Base-by-base conservation (phyloP, 2,113 vertebrate species). In the Cynocephalus volans region DNA sequence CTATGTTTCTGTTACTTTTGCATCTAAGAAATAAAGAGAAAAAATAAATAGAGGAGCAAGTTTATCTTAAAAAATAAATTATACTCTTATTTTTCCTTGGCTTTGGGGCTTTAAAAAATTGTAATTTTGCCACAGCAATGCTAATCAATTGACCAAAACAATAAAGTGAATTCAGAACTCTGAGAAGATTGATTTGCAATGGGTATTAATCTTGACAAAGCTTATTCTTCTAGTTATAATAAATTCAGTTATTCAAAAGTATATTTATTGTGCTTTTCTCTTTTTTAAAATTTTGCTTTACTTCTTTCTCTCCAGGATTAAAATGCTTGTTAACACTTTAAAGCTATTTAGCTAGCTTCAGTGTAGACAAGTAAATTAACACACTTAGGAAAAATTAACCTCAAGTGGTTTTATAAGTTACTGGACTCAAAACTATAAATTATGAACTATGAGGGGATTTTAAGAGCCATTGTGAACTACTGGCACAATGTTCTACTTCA, bases 351-450 rank as follows among this genome's bases (percentile, higher is more conserved):
- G 41, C 65, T 92, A 90, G 28, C 56, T 92, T 90, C 8, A 72
- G 5, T 84, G 41, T 84, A 92, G 96, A 91, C 60, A 97, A 88
- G 65, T 92, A 95, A 97, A 97, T 97, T 94, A 97, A 94, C 92
- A 85, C 72, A 90, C 45, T 90, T 93, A 85, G 5, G 13, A 88
- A 88, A 97, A 96, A 72, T 81, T 94, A 97, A 93, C 94, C 48
- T 45, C 82, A 96, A 97, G 76, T 82, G 88, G 50, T 73, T 89
- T 94, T 91, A 50, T 77, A 95, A 90, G 41, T 96, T 79, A 92
- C 24, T 73, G 65, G 50, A 94, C n/a, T 82, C 67, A 97, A 94
- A 85, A 77, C 23, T 79, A 41, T 87, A 90, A 87, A 94, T 92
- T 94, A 56, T 19, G 73, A 93, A n/a, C 69, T 58, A 36, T 13